Percentiles rank a stretch among this genome's conserved stretches.
Conservation (phyloP, 2,113 vertebrate species). For the Tragelaphus buxtoni region DNA sequence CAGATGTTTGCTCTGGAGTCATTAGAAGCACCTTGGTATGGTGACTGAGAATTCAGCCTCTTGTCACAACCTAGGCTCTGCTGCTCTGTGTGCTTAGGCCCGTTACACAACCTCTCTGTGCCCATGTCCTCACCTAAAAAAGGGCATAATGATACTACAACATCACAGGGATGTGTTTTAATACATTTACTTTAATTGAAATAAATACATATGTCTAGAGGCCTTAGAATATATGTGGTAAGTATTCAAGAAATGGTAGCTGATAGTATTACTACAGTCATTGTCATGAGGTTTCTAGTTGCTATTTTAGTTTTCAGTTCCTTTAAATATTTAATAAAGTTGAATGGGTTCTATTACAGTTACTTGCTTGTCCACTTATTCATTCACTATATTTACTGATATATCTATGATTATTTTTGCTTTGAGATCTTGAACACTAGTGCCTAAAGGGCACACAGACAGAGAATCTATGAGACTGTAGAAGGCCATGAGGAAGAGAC, state of each 20-base stretch:
- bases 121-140: not conserved
- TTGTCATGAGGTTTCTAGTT: not conserved
- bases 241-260: not conserved
- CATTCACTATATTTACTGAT: not conserved
- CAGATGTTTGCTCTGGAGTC: not conserved
- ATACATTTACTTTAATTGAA: not conserved
- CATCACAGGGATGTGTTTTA: not conserved
- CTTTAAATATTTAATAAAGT: not conserved
- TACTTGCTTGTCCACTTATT: not conserved
- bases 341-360: not conserved
- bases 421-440: not conserved
- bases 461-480: not conserved
- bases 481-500: not conserved
- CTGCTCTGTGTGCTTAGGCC: not conserved
- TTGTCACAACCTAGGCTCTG: not conserved
- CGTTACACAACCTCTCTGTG: not conserved
- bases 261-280: not conserved
- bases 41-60: not conserved
- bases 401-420: not conserved
- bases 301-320: not conserved
- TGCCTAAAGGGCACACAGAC: not conserved
- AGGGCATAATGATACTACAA: not conserved
- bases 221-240: not conserved
- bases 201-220: not conserved
- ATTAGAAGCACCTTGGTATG: fast-evolving